phyloP scores from a whole-genome alignment of 2,888 invertebrate genomes.

The Leuctra nigra region DNA sequence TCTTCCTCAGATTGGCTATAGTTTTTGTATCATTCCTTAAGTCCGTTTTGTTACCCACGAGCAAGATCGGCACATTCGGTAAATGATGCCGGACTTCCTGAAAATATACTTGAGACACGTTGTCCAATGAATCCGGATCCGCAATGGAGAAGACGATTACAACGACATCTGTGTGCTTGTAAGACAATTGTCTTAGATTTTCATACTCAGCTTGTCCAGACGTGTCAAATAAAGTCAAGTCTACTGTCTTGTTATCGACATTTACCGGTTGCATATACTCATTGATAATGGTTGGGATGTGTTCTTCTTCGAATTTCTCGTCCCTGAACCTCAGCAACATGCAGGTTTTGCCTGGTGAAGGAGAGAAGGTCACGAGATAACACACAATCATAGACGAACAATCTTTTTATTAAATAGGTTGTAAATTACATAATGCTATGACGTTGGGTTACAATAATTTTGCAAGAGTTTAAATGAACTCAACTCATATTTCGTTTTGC shows the following conservation, averaged over 20 bases:
- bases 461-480: no score
- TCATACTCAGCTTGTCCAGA: constrained; percentile 53
- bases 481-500: no score
- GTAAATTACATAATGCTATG: no score
- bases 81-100: constrained; percentile 55
- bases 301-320: constrained; percentile 56
- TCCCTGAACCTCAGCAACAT: constrained; percentile 53
- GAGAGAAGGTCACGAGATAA: no score
- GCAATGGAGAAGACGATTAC: constrained; percentile 58
- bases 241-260: constrained; percentile 50
- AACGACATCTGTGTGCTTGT: constrained; percentile 56
- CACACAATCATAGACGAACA: no score
- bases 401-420: no score
- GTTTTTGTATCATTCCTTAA: constrained; percentile 90
- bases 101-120: constrained; percentile 57
- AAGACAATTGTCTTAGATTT: constrained; percentile 47
- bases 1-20: constrained; percentile 90
- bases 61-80: constrained; percentile 54
- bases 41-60: constrained; percentile 63
- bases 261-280: constrained; percentile 56
- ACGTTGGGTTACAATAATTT: no score
- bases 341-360: constrained; percentile 50
- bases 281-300: constrained; percentile 59
- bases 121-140: constrained; percentile 53
- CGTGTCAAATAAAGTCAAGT: constrained; percentile 47